These are phyloP conservation scores for Diprion similis DNA, from an alignment of 1,140 invertebrate genomes.

Conservation along the genomic window DNA sequence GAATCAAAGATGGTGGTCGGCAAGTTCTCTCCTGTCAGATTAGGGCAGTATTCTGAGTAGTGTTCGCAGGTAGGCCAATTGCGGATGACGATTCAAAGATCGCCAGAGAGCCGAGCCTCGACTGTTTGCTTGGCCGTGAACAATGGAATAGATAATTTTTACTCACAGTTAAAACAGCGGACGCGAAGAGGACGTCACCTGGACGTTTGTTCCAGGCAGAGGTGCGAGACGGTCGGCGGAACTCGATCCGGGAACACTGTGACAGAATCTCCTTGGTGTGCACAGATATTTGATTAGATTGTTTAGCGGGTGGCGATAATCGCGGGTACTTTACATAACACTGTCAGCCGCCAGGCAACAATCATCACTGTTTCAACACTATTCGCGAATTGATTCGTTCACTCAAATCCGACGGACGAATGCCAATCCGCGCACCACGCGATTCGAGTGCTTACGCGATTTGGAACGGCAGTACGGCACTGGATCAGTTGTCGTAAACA, in stretches of 20 bases:
- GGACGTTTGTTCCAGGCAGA: background rate
- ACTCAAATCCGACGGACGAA: background rate
- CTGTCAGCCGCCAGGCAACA: background rate
- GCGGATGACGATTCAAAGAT: background rate
- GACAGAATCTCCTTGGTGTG: background rate
- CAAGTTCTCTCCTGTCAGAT: background rate
- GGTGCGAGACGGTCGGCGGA: no score
- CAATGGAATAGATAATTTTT: background rate
- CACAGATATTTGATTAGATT: background rate
- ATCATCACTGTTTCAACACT: background rate
- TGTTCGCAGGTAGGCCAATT: background rate
- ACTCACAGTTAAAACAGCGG: background rate
- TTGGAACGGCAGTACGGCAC: background rate
- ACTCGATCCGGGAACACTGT: background rate
- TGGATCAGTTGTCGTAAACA: constrained; percentile 56
- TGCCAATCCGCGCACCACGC: background rate
- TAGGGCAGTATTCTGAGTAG: background rate
- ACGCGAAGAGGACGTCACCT: background rate
- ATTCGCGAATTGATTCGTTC: background rate
- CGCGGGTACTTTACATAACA: background rate
- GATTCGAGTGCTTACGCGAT: background rate
- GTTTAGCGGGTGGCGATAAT: background rate
- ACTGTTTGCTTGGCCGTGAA: background rate
- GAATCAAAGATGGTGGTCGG: constrained; percentile 4
- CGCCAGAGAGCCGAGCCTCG: background rate